Percentiles rank a stretch among this genome's conserved stretches.
phyloP scores from a whole-genome alignment of 2,797 vertebrate species.

The Chanos chanos region DNA sequence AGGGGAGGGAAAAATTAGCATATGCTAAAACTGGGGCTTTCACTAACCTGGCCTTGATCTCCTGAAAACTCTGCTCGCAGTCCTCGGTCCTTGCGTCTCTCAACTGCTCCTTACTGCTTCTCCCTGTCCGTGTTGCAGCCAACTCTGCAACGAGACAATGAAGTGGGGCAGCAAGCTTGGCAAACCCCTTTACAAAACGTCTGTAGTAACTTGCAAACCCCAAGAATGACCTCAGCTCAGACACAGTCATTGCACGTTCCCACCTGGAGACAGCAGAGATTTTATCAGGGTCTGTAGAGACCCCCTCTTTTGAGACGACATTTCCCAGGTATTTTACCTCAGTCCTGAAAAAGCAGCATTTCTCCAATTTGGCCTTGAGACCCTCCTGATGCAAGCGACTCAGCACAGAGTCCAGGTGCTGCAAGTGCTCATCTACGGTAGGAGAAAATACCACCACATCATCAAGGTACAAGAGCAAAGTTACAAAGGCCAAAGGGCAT shows the following conservation, averaged over 20 bases:
- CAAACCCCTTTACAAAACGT: constrained; percentile 3
- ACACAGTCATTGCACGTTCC: neutral
- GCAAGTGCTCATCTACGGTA: neutral
- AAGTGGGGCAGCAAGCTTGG: constrained; percentile 11
- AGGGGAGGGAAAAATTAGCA: no score
- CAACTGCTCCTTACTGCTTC: neutral
- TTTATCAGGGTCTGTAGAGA: constrained; percentile 13
- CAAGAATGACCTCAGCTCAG: constrained; percentile 1
- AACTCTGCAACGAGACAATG: no score
- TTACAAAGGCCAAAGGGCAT: constrained; percentile 8
- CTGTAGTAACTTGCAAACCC: constrained; percentile 9
- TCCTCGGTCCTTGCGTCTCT: neutral
- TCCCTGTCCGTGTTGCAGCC: neutral
- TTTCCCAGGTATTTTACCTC: constrained; percentile 10
- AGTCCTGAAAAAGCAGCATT: constrained; percentile 2
- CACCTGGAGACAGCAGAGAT: neutral
- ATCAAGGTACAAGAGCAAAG: constrained; percentile 12
- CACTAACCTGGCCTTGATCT: neutral
- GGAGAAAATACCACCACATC: neutral
- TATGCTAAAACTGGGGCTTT: neutral
- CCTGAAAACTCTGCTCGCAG: constrained; percentile 3
- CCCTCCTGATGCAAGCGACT: neutral
- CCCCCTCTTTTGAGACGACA: constrained; percentile 9
- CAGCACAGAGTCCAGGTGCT: neutral
- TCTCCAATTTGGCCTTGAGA: constrained; percentile 2